Percentiles rank a stretch among this genome's conserved stretches.
Conservation (phyloP, 2,888 invertebrate genomes). For the Meteorus cinctellus region DNA sequence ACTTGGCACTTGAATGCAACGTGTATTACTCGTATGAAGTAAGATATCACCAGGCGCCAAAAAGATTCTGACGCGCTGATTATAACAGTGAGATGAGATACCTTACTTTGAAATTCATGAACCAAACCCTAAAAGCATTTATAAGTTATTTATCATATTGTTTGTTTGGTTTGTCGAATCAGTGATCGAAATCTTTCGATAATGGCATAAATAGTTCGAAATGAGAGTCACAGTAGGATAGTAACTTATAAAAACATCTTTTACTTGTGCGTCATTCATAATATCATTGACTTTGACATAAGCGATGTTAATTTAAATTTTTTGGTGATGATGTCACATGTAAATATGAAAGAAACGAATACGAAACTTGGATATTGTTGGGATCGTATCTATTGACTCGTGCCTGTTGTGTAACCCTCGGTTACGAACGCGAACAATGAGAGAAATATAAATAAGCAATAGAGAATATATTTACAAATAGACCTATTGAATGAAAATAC, state of each 20-base stretch:
- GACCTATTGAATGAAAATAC: constrained; percentile 28
- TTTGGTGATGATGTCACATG: constrained; percentile 11
- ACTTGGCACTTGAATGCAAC: constrained; percentile 47
- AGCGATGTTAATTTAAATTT: neutral
- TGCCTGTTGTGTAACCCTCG: constrained; percentile 13
- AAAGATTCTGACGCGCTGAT: constrained; percentile 15
- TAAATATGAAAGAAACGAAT: neutral
- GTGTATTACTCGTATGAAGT: constrained; percentile 50
- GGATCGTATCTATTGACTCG: constrained; percentile 19
- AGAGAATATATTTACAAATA: constrained; percentile 48
- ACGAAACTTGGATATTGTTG: neutral
- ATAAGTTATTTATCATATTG: neutral
- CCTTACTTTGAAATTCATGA: neutral
- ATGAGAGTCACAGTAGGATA: neutral
- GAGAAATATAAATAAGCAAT: constrained; percentile 50
- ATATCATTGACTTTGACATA: neutral
- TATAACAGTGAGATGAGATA: neutral
- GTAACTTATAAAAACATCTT: neutral
- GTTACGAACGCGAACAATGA: neutral
- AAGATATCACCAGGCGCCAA: constrained; percentile 47
- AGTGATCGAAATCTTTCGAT: neutral
- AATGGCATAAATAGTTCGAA: neutral
- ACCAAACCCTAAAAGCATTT: neutral
- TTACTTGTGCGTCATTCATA: neutral
- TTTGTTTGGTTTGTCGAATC: neutral